Percentiles rank a stretch among this genome's conserved stretches.
phyloP scores from a whole-genome alignment of 2,113 vertebrate genomes.

The Alces alces region DNA sequence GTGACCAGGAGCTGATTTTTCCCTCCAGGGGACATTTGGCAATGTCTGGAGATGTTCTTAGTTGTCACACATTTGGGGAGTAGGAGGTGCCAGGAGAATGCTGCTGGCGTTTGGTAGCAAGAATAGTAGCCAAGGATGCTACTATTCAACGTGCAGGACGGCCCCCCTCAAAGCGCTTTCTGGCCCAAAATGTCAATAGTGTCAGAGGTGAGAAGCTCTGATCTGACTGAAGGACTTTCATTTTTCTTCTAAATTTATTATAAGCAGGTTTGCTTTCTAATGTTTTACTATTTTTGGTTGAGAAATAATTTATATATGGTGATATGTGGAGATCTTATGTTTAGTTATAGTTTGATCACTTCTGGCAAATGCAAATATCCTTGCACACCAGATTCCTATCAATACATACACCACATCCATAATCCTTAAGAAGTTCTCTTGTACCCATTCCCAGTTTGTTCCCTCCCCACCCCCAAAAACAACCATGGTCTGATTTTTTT shows the following conservation, averaged over 20 bases:
- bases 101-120: not conserved
- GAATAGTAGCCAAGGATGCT: not conserved
- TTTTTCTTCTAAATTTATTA: not conserved
- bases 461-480: not conserved
- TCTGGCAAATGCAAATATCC: not conserved
- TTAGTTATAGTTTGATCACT: not conserved
- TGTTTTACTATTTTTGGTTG: not conserved
- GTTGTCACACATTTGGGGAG: not conserved
- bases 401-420: not conserved
- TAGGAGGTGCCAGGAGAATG: not conserved
- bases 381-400: not conserved
- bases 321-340: not conserved
- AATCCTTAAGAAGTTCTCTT: not conserved
- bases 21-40: not conserved
- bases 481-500: not conserved
- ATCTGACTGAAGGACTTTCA: not conserved
- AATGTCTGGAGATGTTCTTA: not conserved
- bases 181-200: not conserved
- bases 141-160: fast-evolving
- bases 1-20: not conserved
- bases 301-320: not conserved
- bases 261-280: not conserved
- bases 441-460: not conserved
- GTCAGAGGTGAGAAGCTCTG: not conserved
- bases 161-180: not conserved